These are phyloP conservation scores for Nerophis ophidion DNA, from an alignment of 2,113 vertebrate species.

Conservation along the genomic window DNA sequence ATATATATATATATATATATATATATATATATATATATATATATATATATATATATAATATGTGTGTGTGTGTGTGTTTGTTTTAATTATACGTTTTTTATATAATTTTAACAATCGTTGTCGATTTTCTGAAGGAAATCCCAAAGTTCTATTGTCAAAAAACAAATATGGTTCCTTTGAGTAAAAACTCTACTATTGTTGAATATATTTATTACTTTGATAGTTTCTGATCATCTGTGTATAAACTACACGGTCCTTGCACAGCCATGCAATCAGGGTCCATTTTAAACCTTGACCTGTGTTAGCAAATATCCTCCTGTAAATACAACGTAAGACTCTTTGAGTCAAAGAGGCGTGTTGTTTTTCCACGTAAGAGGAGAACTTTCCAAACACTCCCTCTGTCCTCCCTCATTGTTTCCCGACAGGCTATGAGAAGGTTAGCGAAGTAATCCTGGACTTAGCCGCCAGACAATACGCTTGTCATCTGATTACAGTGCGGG, in stretches of 20 bases:
- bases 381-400: constrained; percentile 59
- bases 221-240: not conserved
- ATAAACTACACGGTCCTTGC: not conserved
- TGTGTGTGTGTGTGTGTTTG: too few species aligned
- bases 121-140: too few species aligned
- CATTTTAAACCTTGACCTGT: not conserved
- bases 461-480: constrained; percentile 53
- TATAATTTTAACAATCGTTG: too few species aligned
- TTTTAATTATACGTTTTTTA: too few species aligned
- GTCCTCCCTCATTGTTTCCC: constrained; percentile 53
- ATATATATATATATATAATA: too few species aligned
- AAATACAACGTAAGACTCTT: constrained; percentile 29
- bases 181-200: not conserved
- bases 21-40: too few species aligned
- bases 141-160: too few species aligned
- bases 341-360: constrained; percentile 54
- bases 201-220: not conserved
- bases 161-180: too few species aligned
- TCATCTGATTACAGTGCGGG: constrained; percentile 57
- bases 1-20: too few species aligned
- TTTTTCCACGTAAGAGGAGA: constrained; percentile 55
- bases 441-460: constrained; percentile 52
- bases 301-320: not conserved
- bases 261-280: not conserved
- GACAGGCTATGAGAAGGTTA: constrained; percentile 63